phyloP scores from a whole-genome alignment of 2,113 vertebrate genomes.

The Pogona vitticeps region DNA sequence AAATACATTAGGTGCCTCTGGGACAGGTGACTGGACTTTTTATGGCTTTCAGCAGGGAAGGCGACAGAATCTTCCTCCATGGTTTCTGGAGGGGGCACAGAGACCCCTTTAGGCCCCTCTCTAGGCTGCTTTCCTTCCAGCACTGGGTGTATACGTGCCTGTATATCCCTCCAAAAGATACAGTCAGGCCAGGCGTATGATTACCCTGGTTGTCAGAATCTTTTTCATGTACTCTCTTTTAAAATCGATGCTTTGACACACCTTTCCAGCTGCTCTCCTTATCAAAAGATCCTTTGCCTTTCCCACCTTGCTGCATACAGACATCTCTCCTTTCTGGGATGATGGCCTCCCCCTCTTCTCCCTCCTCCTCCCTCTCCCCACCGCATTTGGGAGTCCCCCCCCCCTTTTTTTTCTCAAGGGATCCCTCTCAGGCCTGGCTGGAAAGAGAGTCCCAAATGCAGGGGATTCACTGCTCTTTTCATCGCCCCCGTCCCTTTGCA shows the following conservation, averaged over 20 bases:
- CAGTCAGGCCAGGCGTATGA: not conserved
- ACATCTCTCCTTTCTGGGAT: not conserved
- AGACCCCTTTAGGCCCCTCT: not conserved
- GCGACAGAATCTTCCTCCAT: not conserved
- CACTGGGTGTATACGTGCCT: not conserved
- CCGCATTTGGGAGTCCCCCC: not conserved
- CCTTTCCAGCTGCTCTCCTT: not conserved
- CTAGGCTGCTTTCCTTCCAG: not conserved
- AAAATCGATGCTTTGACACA: not conserved
- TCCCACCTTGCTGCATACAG: not conserved
- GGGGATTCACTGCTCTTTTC: slow-evolving; percentile 59
- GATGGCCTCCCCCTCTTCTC: too few species aligned
- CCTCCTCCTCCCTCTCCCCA: not conserved
- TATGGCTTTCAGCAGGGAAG: not conserved
- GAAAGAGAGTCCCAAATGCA: slow-evolving; percentile 44
- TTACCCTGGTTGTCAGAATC: not conserved
- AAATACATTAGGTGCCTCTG: not conserved
- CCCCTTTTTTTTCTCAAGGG: not conserved
- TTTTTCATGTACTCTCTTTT: not conserved
- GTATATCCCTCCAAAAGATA: too few species aligned
- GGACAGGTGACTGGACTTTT: not conserved
- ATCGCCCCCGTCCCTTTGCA: slow-evolving; percentile 63
- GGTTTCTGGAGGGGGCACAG: not conserved
- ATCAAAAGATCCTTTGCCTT: not conserved
- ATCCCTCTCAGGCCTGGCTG: slow-evolving; percentile 6